Evolutionary conservation across 2,113 vertebrate genomes (phyloP).

Genomic region (Romanogobio albipinnatus): DNA sequence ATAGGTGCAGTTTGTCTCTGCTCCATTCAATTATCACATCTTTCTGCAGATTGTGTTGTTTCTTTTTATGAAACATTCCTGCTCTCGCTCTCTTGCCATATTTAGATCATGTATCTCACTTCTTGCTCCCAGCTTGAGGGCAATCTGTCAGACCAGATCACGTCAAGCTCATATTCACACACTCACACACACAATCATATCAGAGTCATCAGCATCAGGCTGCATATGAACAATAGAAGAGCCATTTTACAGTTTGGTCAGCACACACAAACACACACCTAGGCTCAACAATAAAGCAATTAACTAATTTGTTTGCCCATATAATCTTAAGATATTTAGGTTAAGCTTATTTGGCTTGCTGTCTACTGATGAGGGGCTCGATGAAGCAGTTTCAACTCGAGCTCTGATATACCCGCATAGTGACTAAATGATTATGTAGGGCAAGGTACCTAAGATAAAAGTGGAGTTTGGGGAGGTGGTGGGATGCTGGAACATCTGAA

Average conservation of each 20-base stretch:
- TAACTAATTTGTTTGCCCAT: too few species aligned
- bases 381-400: too few species aligned
- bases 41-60: conserved; percentile 16
- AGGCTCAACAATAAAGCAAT: not conserved
- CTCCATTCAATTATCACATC: not conserved
- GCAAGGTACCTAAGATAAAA: too few species aligned
- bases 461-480: too few species aligned
- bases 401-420: too few species aligned
- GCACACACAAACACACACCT: conserved; percentile 37
- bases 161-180: conserved; percentile 46
- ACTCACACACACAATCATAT: conserved; percentile 37
- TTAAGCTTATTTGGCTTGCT: too few species aligned
- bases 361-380: too few species aligned
- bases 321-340: too few species aligned
- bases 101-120: conserved; percentile 58
- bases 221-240: conserved; percentile 49
- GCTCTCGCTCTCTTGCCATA: conserved; percentile 36
- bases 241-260: conserved; percentile 41
- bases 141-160: conserved; percentile 55
- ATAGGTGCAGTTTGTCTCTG: not conserved
- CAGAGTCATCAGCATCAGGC: conserved; percentile 42
- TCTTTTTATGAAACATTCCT: conserved; percentile 26
- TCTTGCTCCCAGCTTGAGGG: conserved; percentile 44
- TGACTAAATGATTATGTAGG: too few species aligned
- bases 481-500: too few species aligned